These are phyloP conservation scores for Bellardia pandia DNA, from an alignment of 2,888 invertebrate genomes.

Conservation along the genomic window DNA sequence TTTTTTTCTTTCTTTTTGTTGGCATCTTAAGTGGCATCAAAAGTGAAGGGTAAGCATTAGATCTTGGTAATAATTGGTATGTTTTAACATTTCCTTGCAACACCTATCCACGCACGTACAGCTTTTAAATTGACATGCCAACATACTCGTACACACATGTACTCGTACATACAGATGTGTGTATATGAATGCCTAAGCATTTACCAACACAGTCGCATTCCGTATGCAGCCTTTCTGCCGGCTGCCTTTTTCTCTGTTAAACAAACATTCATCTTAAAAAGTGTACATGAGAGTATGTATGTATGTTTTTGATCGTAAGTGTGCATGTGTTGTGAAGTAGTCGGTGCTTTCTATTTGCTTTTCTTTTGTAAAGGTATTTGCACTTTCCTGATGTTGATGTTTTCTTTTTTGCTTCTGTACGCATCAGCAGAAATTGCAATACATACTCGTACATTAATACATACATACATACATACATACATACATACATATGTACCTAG, in stretches of 20 bases:
- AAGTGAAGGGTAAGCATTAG: constrained; percentile 22
- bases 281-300: neutral
- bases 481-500: too few species aligned
- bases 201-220: neutral
- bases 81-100: constrained; percentile 9
- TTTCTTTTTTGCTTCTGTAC: constrained; percentile 18
- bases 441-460: neutral
- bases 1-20: neutral
- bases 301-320: neutral
- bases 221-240: neutral
- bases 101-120: neutral
- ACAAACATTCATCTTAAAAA: constrained; percentile 13
- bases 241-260: constrained; percentile 6
- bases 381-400: neutral
- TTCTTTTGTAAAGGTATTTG: constrained; percentile 19
- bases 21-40: constrained; percentile 40
- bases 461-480: neutral
- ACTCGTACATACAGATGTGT: too few species aligned
- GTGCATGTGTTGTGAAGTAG: neutral
- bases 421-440: constrained; percentile 54
- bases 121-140: too few species aligned
- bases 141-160: too few species aligned
- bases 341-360: neutral
- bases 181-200: neutral
- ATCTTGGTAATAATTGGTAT: constrained; percentile 49